Evolutionary conservation across 2,888 invertebrate species (phyloP).

Genomic region (Tanaodytes sp.): DNA sequence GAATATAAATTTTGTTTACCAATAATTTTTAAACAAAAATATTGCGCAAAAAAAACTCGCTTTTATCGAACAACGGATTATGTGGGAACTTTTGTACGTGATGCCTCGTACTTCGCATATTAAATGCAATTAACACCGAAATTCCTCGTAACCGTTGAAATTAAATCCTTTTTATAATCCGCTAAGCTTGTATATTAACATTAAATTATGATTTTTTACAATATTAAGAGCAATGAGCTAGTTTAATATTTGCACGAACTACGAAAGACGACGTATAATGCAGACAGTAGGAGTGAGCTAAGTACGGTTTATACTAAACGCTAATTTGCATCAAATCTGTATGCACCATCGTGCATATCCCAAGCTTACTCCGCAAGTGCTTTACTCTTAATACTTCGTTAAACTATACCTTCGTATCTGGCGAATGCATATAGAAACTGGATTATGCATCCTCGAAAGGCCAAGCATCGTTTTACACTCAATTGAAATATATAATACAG

Average conservation of each 20-base stretch:
- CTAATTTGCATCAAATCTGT: slow-evolving; percentile 70
- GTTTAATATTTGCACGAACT: slow-evolving; percentile 53
- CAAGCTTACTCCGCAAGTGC: slow-evolving; percentile 65
- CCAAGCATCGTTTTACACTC: slow-evolving; percentile 6
- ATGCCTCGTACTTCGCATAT: too few species aligned
- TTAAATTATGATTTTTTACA: slow-evolving; percentile 17
- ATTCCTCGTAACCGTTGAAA: too few species aligned
- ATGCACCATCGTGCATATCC: slow-evolving; percentile 69
- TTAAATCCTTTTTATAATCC: too few species aligned
- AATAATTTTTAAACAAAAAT: too few species aligned
- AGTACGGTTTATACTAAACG: slow-evolving; percentile 67
- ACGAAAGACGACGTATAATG: slow-evolving; percentile 44
- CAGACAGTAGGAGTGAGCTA: slow-evolving; percentile 54
- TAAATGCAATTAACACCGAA: too few species aligned
- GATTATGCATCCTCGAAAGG: slow-evolving; percentile 21
- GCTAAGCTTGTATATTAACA: too few species aligned
- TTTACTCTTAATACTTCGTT: slow-evolving; percentile 69
- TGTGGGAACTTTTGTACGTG: too few species aligned
- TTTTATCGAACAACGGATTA: too few species aligned
- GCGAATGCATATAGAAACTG: slow-evolving; percentile 22
- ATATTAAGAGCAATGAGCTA: slow-evolving; percentile 34
- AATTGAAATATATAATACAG: too few species aligned
- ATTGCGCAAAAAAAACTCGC: too few species aligned
- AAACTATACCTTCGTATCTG: slow-evolving; percentile 52
- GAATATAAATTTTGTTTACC: too few species aligned